Conservation (phyloP, 2,888 invertebrate species). For the Drosophila atripex region DNA sequence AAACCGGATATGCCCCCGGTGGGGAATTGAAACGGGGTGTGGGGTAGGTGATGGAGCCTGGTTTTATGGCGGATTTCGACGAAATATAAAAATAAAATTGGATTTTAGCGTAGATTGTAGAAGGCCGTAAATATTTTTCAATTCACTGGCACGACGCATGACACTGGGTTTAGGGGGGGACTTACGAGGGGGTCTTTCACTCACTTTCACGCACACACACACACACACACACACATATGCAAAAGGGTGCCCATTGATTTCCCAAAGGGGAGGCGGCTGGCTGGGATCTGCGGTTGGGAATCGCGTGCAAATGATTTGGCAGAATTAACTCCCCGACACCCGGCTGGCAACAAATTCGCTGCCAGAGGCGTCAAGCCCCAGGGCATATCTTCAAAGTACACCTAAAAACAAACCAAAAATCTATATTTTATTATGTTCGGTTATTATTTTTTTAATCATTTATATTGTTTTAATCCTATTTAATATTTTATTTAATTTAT, state of each 20-base stretch:
- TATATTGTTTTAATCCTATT: background rate
- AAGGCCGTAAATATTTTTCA: slow-evolving; percentile 78
- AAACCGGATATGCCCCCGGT: slow-evolving; percentile 9
- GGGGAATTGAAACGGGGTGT: background rate
- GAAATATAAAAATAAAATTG: slow-evolving; percentile 78
- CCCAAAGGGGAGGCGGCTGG: slow-evolving; percentile 50
- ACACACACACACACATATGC: slow-evolving; percentile 59
- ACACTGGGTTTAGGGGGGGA: background rate
- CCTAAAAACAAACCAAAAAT: background rate
- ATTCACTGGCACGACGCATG: slow-evolving; percentile 58
- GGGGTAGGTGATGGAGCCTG: slow-evolving; percentile 17
- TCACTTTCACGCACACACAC: slow-evolving; percentile 8
- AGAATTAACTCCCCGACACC: slow-evolving; percentile 64
- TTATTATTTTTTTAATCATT: background rate
- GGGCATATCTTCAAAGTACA: slow-evolving; percentile 2
- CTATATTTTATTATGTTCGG: no score
- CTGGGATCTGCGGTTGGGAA: slow-evolving; percentile 63
- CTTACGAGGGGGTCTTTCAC: background rate
- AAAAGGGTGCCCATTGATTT: slow-evolving; percentile 56
- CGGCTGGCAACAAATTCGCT: slow-evolving; percentile 27
- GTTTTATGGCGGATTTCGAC: slow-evolving; percentile 72
- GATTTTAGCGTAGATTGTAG: slow-evolving; percentile 74
- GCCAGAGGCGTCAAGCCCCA: slow-evolving; percentile 11
- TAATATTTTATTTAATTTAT: background rate
- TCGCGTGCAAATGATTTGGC: slow-evolving; percentile 76